Conservation (phyloP, 2,113 vertebrate species). For the Aptenodytes forsteri region DNA sequence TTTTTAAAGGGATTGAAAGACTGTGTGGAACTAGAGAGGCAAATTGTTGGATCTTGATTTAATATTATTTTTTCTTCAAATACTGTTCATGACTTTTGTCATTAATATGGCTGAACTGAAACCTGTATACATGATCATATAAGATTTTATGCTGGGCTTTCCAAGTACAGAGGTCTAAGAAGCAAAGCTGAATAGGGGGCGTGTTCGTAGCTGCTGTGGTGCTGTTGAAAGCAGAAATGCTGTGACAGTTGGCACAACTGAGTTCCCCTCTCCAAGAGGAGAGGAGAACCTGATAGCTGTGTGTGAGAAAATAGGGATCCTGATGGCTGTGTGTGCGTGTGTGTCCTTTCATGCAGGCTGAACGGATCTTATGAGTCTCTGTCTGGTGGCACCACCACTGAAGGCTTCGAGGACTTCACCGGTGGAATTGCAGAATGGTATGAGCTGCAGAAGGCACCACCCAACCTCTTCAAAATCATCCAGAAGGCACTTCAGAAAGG, state of each 20-base stretch:
- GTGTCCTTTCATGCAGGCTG: constrained; percentile 58
- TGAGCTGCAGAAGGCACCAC: constrained; percentile 82
- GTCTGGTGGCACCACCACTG: constrained; percentile 90
- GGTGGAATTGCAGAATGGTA: constrained; percentile 92
- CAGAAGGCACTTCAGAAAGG: constrained; percentile 88
- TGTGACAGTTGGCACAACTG: neutral
- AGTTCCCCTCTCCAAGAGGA: neutral
- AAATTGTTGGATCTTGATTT: neutral
- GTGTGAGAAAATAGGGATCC: neutral
- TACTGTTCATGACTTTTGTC: neutral
- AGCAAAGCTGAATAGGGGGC: neutral
- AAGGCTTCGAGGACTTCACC: constrained; percentile 95
- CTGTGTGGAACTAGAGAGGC: neutral
- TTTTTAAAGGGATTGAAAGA: neutral
- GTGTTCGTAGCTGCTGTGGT: neutral
- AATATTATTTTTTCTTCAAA: neutral
- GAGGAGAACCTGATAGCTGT: neutral
- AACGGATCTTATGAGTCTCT: constrained; percentile 91
- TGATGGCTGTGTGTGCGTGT: neutral
- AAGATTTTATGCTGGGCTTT: neutral
- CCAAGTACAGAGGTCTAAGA: neutral
- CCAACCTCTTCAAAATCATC: constrained; percentile 88
- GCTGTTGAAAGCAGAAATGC: neutral
- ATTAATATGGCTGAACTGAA: neutral
- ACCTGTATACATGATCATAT: neutral